Conservation (phyloP, 2,888 invertebrate species). For the Nasonia oneida region DNA sequence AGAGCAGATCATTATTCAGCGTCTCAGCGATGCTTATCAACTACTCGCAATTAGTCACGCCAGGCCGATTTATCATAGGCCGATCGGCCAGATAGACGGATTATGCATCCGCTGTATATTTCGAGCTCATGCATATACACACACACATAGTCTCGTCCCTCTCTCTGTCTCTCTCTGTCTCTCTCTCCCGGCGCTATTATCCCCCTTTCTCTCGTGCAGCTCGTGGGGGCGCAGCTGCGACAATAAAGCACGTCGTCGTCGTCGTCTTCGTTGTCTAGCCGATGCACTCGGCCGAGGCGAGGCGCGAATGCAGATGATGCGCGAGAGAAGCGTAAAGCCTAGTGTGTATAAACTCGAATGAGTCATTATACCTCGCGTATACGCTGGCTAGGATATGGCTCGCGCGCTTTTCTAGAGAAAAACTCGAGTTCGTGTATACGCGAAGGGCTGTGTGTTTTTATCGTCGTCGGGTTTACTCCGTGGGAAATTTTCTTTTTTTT, state of each 20-base stretch:
- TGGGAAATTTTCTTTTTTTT: too few relatives aligned
- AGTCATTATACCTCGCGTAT: neutral
- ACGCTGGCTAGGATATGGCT: neutral
- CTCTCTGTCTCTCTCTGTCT: neutral
- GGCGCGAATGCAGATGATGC: slow-evolving; percentile 31
- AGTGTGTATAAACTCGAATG: slow-evolving; percentile 15
- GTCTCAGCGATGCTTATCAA: slow-evolving; percentile 19
- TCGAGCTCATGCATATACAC: neutral
- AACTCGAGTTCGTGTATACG: neutral
- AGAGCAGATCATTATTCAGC: slow-evolving; percentile 1
- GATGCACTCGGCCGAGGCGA: slow-evolving; percentile 23
- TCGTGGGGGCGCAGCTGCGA: slow-evolving; percentile 38
- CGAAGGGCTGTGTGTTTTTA: neutral
- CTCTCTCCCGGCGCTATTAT: neutral
- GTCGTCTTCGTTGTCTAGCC: neutral
- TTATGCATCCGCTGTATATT: slow-evolving; percentile 26
- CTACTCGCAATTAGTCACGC: slow-evolving; percentile 43
- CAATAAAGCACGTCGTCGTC: slow-evolving; percentile 50
- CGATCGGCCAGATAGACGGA: slow-evolving; percentile 28
- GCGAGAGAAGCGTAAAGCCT: neutral
- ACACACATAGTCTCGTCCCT: neutral
- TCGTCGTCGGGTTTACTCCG: neutral
- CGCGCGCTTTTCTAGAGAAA: neutral
- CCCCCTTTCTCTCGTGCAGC: slow-evolving; percentile 10
- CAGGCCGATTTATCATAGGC: slow-evolving; percentile 43